A percentile compares a stretch with the other conserved stretches of the same genome.
phyloP scores from a whole-genome alignment of 2,888 invertebrate genomes.

The Romanomermis culicivorax region DNA sequence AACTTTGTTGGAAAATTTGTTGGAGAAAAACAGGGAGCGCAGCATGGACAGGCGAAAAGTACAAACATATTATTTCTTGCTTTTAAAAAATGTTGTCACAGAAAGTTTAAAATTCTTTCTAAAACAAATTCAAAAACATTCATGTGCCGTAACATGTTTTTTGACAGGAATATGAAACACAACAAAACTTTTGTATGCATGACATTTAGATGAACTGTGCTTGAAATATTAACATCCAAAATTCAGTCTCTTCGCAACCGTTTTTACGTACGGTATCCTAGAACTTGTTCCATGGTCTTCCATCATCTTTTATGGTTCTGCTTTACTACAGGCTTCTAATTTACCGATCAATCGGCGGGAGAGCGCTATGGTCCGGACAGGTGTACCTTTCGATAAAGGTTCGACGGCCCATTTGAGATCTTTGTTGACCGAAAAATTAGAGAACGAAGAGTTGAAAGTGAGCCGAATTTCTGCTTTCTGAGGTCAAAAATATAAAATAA shows the following conservation, averaged over 20 bases:
- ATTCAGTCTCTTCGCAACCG: too few species aligned
- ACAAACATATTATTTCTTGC: too few species aligned
- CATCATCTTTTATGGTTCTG: too few species aligned
- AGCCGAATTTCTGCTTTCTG: neutral
- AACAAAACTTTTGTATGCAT: too few species aligned
- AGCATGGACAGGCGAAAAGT: neutral
- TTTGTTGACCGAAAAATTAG: constrained; percentile 25
- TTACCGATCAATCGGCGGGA: constrained; percentile 16
- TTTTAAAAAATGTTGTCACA: too few species aligned
- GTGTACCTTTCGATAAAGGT: constrained; percentile 16
- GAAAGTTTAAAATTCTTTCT: neutral
- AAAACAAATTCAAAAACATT: neutral
- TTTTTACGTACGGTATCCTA: too few species aligned
- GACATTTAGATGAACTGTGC: too few species aligned
- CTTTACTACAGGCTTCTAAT: constrained; percentile 6
- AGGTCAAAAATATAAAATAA: neutral
- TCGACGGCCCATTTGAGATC: constrained; percentile 14
- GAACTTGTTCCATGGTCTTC: too few species aligned
- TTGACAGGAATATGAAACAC: too few species aligned
- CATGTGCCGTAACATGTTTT: too few species aligned
- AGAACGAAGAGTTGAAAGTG: constrained; percentile 19
- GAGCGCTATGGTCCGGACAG: constrained; percentile 22
- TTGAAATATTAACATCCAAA: too few species aligned
- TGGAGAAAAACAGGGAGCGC: constrained; percentile 12
- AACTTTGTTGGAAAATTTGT: constrained; percentile 20